Evolutionary conservation across 2,113 vertebrate species (phyloP).

Genomic region (Pseudorectes ferrugineus): DNA sequence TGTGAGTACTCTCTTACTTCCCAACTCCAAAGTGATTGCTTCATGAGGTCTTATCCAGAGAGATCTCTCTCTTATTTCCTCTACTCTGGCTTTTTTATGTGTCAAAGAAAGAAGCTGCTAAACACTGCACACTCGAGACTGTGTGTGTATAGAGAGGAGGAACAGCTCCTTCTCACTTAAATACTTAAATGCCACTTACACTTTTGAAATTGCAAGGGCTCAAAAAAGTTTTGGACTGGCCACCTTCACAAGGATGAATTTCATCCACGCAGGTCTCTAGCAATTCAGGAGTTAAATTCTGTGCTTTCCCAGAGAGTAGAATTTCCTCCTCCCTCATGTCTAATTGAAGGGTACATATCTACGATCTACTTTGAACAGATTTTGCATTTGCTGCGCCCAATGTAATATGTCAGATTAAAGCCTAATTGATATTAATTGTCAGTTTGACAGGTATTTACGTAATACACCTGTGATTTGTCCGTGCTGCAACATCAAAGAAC

Average conservation of each 20-base stretch:
- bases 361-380: background rate
- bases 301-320: background rate
- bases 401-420: conserved; percentile 58
- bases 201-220: background rate
- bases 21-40: background rate
- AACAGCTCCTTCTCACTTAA: background rate
- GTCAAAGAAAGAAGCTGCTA: background rate
- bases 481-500: conserved; percentile 61
- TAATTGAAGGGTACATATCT: conserved; percentile 44
- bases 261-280: background rate
- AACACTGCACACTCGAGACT: background rate
- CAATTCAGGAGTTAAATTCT: conserved; percentile 31
- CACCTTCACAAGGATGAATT: background rate
- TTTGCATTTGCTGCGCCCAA: conserved; percentile 9
- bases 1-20: background rate
- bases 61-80: background rate
- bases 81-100: background rate
- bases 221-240: background rate
- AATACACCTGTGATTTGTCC: conserved; percentile 23
- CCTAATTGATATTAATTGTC: conserved; percentile 62
- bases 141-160: background rate
- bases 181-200: background rate
- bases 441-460: conserved; percentile 46
- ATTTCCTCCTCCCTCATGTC: conserved; percentile 27
- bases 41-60: background rate